Base-by-base conservation (phyloP, 2,797 vertebrate genomes). In the Sebastes oblongus region DNA sequence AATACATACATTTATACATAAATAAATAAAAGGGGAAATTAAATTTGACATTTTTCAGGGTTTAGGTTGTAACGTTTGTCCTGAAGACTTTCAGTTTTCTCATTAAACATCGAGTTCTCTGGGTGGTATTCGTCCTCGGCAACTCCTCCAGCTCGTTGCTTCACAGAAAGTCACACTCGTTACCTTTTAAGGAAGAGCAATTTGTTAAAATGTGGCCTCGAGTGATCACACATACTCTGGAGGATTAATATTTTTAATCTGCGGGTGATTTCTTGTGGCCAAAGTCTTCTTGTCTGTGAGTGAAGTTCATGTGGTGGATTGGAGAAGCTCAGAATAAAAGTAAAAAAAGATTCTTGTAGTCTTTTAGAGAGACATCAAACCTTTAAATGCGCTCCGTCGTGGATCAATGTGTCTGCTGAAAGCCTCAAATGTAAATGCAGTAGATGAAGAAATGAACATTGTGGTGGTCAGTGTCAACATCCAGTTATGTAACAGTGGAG, bases 221-320 rank as follows among this genome's bases (percentile, higher is more conserved):
- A 62, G 27, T 27, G 77, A 66, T 81, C 8, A 29, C 22, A 18
- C 69, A 77, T 77, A 73, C 69, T 86, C 80, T 8, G 1, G 11
- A 71, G 77, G 83, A 78, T 85, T 82, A 62, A 61, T 82, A 16
- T 76, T 82, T 76, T 46, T 59, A 81, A 85, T 18, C 71, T 71
- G 25, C 11, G 1, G 20, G 20, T 29, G 29, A 24, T 72, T 75
- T 78, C 52, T 46, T 61, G 24, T 42, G 3, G 25, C 55, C 7
- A 58, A 12, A 34, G n/a, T 62, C 22, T 12, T 36, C 14, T 46
- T 46, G 29, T 67, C 54, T 60, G 25, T 56, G 64, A 42, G 14
- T 22, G 18, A 39, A 64, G 27, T 6, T 7, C 34, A 25, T 32
- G 16, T 8, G n/a, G 22, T 3, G 14, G 12, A 54, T 9, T 16